Evolutionary conservation across 2,797 vertebrate species (phyloP), one percentile per base, ranked within the genome.

Genomic region (Paramormyrops hopkinsi): DNA sequence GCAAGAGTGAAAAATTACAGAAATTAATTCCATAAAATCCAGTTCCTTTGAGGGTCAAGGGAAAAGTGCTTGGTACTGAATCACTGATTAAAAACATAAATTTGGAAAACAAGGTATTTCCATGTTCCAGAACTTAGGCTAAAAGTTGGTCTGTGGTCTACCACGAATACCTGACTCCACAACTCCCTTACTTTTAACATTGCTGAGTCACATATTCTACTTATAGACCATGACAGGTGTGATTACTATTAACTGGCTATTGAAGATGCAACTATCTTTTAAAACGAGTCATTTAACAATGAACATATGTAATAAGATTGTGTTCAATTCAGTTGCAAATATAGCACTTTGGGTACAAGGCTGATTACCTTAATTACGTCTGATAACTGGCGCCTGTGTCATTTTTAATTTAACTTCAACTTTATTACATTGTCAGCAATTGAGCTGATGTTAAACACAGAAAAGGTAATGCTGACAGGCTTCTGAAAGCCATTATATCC

Each of bases 61-160:
- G 54, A n/a, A 83, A 50, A 37, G 9, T 0, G 11, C 12, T 7
- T 25, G 9, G 44, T 22, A 65, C 46, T 53, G 12, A 89, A 86
- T 17, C n/a, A 82, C 29, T 89, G n/a, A 73, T 79, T 88, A 51
- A 88, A 79, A 48, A 89, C 51, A 46, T 25, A 44, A 46, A 46
- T 82, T 54, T 41, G 4, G 33, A 65, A 19, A 8, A 65, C 12
- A 19, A 86, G 85, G 12, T 29, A 4, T 54, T 86, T 51, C 76
- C 19, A 46, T 82, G 76, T 82, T 7, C 37, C 37, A 86, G 22
- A 54, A 48, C 46, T 50, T 84, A n/a, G 11, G 41, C 14, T 4
- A 22, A 84, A 48, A 25, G 41, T 85, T 33, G 83, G 73, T 79
- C 73, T 79, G 73, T n/a, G 41, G 73, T 41, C 73, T n/a, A 79